These are phyloP conservation scores for Nymphicus hollandicus DNA, from an alignment of 2,113 vertebrate genomes.

Conservation along the genomic window DNA sequence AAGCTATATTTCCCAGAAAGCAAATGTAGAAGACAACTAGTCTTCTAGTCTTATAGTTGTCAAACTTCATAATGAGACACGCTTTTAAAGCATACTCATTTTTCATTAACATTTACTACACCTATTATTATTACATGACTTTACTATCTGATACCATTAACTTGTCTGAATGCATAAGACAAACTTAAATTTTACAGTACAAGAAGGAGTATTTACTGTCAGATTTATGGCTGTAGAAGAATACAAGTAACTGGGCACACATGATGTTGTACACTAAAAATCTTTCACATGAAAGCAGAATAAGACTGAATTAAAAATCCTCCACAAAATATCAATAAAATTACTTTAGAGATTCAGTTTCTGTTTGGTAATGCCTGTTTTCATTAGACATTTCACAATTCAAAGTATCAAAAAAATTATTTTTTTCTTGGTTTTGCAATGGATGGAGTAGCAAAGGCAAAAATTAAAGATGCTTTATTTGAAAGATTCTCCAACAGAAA, in stretches of 20 bases:
- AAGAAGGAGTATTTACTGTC: background rate
- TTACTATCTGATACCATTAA: background rate
- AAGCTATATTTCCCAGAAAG: background rate
- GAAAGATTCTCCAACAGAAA: background rate
- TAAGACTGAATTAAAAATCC: background rate
- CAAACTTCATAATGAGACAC: background rate
- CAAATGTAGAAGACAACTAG: background rate
- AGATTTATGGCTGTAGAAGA: background rate
- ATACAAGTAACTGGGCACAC: background rate
- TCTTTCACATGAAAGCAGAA: background rate
- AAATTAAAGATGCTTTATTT: background rate
- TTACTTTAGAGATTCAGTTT: background rate
- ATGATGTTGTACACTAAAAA: background rate
- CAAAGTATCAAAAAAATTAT: fast-evolving
- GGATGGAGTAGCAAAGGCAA: background rate
- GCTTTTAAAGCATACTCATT: background rate
- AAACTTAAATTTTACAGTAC: background rate
- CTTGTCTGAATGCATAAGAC: background rate
- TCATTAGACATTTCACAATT: background rate
- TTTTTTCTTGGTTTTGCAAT: background rate
- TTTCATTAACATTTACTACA: background rate
- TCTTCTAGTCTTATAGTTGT: background rate
- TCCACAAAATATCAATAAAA: background rate
- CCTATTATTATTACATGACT: background rate
- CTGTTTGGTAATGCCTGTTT: background rate